phyloP scores from a whole-genome alignment of 2,113 vertebrate species.

The Pteronura brasiliensis region DNA sequence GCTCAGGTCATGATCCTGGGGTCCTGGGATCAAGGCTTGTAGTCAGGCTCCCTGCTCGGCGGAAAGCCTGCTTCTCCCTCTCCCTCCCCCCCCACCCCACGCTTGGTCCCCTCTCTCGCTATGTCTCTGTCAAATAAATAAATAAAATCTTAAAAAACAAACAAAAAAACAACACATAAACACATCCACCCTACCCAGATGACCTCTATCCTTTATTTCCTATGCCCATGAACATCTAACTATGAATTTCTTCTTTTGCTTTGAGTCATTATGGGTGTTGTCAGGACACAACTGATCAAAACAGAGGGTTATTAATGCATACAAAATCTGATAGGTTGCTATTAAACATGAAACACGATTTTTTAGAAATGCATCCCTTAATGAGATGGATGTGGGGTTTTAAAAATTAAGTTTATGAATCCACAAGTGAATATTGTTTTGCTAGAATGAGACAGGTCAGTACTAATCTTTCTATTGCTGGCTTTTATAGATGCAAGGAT shows the following conservation, averaged over 20 bases:
- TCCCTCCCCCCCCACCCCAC: no score
- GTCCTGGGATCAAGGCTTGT: no score
- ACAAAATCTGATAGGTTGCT: not conserved
- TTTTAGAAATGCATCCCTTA: not conserved
- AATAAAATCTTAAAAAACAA: no score
- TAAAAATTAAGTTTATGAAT: not conserved
- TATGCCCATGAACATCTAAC: not conserved
- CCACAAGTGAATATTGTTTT: not conserved
- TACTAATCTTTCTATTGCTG: not conserved
- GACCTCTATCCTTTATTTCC: not conserved
- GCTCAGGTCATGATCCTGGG: no score
- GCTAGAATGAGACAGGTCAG: not conserved
- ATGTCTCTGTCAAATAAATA: no score
- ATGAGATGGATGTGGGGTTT: not conserved
- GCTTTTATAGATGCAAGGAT: not conserved
- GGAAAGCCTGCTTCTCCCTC: no score
- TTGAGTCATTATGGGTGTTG: not conserved
- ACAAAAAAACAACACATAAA: not conserved
- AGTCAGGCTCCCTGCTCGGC: no score
- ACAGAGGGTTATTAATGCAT: not conserved
- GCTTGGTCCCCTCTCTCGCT: no score
- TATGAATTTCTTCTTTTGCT: not conserved
- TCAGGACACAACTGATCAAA: not conserved
- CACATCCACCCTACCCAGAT: rapidly evolving
- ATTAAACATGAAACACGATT: not conserved